Percentiles rank a stretch among this genome's conserved stretches.
phyloP scores from a whole-genome alignment of 2,113 vertebrate species.

The Sapayoa aenigma region DNA sequence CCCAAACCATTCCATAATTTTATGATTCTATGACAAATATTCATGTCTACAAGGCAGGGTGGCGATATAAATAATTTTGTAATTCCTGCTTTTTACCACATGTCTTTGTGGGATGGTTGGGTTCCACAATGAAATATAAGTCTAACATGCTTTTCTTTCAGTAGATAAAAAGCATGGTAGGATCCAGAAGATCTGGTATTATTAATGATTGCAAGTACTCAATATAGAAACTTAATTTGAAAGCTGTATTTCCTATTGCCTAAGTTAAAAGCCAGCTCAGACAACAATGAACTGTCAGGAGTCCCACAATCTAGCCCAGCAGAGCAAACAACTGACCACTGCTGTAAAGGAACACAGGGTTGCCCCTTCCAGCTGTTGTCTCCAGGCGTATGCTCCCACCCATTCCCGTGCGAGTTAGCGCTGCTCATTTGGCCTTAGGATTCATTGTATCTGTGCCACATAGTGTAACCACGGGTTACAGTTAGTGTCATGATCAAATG shows the following conservation, averaged over 20 bases:
- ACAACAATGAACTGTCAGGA: background rate
- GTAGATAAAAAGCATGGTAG: background rate
- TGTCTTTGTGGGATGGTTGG: background rate
- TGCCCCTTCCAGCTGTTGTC: background rate
- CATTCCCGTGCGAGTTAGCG: accelerated
- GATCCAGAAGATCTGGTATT: background rate
- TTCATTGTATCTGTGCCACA: background rate
- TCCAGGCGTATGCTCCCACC: background rate
- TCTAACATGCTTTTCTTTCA: background rate
- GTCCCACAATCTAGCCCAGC: background rate
- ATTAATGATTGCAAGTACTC: accelerated
- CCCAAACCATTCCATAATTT: background rate
- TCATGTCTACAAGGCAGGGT: background rate
- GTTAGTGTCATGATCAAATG: background rate
- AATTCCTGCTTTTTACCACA: accelerated
- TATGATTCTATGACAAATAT: background rate
- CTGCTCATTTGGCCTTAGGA: background rate
- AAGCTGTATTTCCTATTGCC: background rate
- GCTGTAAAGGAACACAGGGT: background rate
- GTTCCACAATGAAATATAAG: background rate
- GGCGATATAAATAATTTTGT: background rate
- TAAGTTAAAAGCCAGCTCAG: background rate
- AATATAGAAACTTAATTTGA: background rate
- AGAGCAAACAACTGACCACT: background rate
- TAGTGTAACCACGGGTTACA: background rate